These are phyloP conservation scores for Apis cerana DNA, from an alignment of 1,140 invertebrate species.

Conservation along the genomic window DNA sequence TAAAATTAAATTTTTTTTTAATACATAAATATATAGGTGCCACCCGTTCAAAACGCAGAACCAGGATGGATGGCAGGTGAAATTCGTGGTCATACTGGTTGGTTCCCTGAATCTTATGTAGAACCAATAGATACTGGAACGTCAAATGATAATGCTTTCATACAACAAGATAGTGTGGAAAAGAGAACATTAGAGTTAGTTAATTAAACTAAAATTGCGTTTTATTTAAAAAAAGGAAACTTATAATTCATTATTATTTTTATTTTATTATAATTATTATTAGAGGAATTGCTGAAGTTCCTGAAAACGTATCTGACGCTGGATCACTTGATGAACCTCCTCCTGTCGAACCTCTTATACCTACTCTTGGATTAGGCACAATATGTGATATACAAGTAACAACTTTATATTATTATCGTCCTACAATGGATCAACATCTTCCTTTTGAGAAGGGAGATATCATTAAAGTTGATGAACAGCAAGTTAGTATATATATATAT, in stretches of 20 bases:
- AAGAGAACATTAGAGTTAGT: conserved; percentile 81
- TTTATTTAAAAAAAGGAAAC: background rate
- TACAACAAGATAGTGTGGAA: conserved; percentile 78
- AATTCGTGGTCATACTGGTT: conserved; percentile 93
- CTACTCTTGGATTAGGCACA: conserved; percentile 75
- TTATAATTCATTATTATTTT: background rate
- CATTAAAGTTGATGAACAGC: conserved; percentile 85
- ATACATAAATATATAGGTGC: conserved; percentile 82
- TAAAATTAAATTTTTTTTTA: conserved; percentile 35
- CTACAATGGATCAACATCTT: conserved; percentile 86
- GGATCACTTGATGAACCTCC: conserved; percentile 78
- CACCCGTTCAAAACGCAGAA: conserved; percentile 92
- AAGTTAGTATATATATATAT: conserved; percentile 69
- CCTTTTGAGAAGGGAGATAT: conserved; percentile 86
- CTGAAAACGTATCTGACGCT: conserved; percentile 85
- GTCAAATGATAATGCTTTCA: conserved; percentile 63
- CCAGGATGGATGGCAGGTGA: conserved; percentile 99
- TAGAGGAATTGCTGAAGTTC: conserved; percentile 88
- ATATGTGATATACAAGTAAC: conserved; percentile 80
- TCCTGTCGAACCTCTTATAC: conserved; percentile 71
- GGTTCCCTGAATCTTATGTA: conserved; percentile 99
- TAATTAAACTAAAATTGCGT: conserved; percentile 3
- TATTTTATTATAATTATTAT: conserved; percentile 6
- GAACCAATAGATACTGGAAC: conserved; percentile 86
- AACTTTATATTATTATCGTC: conserved; percentile 85